Conservation (phyloP, 2,113 vertebrate genomes). For the Tupaia chinensis region DNA sequence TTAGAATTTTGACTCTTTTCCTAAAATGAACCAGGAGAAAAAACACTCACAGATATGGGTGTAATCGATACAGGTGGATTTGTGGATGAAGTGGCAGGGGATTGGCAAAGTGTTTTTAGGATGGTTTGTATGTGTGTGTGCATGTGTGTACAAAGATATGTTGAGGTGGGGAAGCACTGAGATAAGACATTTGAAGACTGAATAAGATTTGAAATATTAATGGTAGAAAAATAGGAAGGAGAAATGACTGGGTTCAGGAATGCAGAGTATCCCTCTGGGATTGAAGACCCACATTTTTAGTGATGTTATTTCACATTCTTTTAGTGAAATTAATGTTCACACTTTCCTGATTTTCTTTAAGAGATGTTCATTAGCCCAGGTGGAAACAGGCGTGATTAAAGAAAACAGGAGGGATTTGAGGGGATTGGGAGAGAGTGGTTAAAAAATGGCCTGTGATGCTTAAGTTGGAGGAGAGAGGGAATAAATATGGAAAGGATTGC, state of each 20-base stretch:
- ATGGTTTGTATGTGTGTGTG: not conserved
- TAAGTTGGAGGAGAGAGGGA: not conserved
- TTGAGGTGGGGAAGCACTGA: not conserved
- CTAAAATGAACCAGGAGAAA: constrained; percentile 6
- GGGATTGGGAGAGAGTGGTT: not conserved
- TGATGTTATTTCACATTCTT: not conserved
- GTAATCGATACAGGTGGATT: not conserved
- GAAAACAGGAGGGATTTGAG: constrained; percentile 28
- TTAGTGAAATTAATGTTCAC: not conserved
- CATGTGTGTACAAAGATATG: not conserved
- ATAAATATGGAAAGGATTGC: not conserved
- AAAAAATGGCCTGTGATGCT: not conserved
- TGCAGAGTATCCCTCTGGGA: not conserved
- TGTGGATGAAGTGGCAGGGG: not conserved
- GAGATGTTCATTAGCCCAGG: constrained; percentile 7
- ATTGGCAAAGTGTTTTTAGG: not conserved
- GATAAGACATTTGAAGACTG: not conserved
- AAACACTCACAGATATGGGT: not conserved
- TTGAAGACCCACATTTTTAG: not conserved
- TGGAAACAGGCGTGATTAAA: constrained; percentile 44
- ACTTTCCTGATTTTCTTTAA: not conserved
- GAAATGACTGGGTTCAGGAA: not conserved
- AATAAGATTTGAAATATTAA: not conserved
- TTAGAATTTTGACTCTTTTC: not conserved
- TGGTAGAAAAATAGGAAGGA: not conserved